A percentile compares a stretch with the other conserved stretches of the same genome.
Conservation (phyloP, 1,140 invertebrate species). For the Leptinotarsa undecemlineata region DNA sequence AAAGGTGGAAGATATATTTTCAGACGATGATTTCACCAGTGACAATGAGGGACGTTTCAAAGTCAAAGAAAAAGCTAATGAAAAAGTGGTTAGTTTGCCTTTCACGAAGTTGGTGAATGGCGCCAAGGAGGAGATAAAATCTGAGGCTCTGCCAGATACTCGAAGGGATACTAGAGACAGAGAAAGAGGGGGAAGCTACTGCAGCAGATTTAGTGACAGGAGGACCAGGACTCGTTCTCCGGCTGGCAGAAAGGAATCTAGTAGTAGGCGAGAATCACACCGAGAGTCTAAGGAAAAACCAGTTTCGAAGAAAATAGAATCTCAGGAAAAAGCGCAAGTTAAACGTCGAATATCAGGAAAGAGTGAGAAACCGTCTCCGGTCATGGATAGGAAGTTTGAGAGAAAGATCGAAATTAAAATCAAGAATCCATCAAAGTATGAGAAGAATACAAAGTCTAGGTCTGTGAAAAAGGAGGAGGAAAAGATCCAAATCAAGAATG, state of each 20-base stretch:
- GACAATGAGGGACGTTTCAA: conserved; percentile 53
- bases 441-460: conserved; percentile 34
- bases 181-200: neutral
- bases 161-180: conserved; percentile 10
- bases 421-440: conserved; percentile 50
- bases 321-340: conserved; percentile 8
- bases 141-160: conserved; percentile 18
- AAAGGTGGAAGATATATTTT: conserved; percentile 51
- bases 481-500: conserved; percentile 34
- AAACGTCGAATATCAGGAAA: conserved; percentile 24
- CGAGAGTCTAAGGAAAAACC: conserved; percentile 3
- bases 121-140: conserved; percentile 27
- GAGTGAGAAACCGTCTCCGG: conserved; percentile 34
- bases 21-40: conserved; percentile 50
- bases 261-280: neutral
- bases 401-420: conserved; percentile 52
- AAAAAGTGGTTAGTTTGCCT: conserved; percentile 34
- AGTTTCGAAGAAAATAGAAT: conserved; percentile 20
- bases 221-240: conserved; percentile 17
- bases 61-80: conserved; percentile 34
- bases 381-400: conserved; percentile 35
- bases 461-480: conserved; percentile 25
- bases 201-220: neutral
- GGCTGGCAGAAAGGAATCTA: neutral
- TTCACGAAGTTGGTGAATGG: conserved; percentile 43